Conservation (phyloP, 2,113 vertebrate species). For the Otocyon megalotis region DNA sequence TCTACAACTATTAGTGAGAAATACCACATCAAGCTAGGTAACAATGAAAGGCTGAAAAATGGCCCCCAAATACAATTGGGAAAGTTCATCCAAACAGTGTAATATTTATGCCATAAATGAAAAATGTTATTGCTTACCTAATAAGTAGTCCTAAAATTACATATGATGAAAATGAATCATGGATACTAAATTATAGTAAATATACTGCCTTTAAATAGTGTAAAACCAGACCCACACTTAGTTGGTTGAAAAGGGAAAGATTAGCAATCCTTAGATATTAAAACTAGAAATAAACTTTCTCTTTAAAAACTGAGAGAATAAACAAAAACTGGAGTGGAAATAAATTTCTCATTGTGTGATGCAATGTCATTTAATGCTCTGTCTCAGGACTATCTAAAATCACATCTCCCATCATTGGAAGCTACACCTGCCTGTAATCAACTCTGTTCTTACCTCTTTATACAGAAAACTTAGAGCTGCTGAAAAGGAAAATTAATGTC, state of each 20-base stretch:
- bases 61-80: background rate
- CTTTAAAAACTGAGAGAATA: constrained; percentile 4
- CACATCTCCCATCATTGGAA: background rate
- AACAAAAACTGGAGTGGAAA: constrained; percentile 16
- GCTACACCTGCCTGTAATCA: constrained; percentile 46
- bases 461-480: background rate
- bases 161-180: background rate
- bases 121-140: constrained; percentile 9
- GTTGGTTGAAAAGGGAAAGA: constrained; percentile 29
- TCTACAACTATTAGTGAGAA: background rate
- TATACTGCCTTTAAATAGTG: background rate
- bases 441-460: constrained; percentile 31
- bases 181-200: constrained; percentile 1
- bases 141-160: constrained; percentile 26
- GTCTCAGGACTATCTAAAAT: constrained; percentile 20
- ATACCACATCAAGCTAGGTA: background rate
- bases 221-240: background rate
- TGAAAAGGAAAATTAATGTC: constrained; percentile 45
- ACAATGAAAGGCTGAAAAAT: background rate
- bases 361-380: background rate
- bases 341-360: constrained; percentile 26
- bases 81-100: background rate
- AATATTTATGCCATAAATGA: background rate
- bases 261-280: background rate
- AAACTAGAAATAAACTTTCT: constrained; percentile 1